Conservation (phyloP, 2,113 vertebrate genomes). For the Thunnus thynnus region DNA sequence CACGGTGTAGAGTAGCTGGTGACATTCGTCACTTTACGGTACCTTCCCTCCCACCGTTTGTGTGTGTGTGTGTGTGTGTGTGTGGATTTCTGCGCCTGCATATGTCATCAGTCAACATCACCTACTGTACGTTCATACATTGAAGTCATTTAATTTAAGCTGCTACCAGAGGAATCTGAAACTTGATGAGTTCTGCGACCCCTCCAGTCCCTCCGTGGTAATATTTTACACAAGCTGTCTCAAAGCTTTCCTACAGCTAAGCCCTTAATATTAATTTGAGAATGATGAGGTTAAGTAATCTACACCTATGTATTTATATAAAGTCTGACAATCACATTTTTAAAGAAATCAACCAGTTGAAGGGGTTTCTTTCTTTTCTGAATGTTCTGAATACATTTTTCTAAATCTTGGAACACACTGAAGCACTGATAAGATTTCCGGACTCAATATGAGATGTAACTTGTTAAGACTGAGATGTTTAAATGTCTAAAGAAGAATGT, state of each 20-base stretch:
- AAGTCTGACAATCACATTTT: neutral
- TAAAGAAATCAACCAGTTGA: neutral
- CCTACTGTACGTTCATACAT: slow-evolving; percentile 5
- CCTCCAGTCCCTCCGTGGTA: slow-evolving; percentile 32
- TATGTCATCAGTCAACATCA: slow-evolving; percentile 43
- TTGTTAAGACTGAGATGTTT: too few relatives aligned
- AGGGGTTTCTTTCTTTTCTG: neutral
- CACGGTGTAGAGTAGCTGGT: slow-evolving; percentile 53
- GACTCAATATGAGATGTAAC: too few relatives aligned
- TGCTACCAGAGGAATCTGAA: slow-evolving; percentile 55
- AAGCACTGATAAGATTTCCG: too few relatives aligned
- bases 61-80: slow-evolving; percentile 7
- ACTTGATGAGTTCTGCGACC: slow-evolving; percentile 62
- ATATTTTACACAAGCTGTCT: slow-evolving; percentile 60
- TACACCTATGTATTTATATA: slow-evolving; percentile 20
- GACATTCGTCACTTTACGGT: slow-evolving; percentile 47
- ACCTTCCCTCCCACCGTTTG: neutral
- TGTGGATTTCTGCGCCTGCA: slow-evolving; percentile 11
- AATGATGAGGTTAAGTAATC: slow-evolving; percentile 51
- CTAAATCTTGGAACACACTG: too few relatives aligned
- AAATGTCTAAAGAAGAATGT: too few relatives aligned
- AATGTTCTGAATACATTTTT: neutral
- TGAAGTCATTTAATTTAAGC: slow-evolving; percentile 64
- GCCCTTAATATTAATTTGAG: slow-evolving; percentile 46
- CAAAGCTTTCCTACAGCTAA: slow-evolving; percentile 43